Percentiles rank a stretch among this genome's conserved stretches.
These are phyloP conservation scores for Bembecia ichneumoniformis DNA, from an alignment of 2,888 invertebrate species.

Conservation along the genomic window DNA sequence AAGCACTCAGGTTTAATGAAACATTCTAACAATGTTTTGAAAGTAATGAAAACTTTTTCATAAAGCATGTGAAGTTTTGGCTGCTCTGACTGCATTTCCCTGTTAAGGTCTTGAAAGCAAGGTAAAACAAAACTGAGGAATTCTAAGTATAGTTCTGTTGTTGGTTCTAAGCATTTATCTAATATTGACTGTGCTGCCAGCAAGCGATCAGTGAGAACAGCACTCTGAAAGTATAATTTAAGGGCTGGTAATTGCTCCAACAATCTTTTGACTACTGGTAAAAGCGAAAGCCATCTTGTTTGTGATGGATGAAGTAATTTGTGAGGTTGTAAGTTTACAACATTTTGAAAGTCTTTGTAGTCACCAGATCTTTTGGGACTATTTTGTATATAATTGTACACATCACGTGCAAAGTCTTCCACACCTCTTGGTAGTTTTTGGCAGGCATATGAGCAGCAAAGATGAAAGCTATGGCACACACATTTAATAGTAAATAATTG, in stretches of 20 bases:
- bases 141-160: conserved; percentile 13
- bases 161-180: conserved; percentile 7
- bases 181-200: conserved; percentile 9
- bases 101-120: not conserved
- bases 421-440: not conserved
- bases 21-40: no score
- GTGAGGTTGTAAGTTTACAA: not conserved
- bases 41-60: no score
- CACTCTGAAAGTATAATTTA: conserved; percentile 5
- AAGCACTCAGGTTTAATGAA: no score
- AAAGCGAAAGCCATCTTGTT: no score
- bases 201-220: conserved; percentile 7
- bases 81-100: not conserved
- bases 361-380: not conserved
- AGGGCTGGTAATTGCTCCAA: conserved; percentile 8
- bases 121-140: conserved; percentile 14
- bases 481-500: not conserved
- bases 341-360: no score
- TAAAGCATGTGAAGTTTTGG: no score
- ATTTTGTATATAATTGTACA: no score
- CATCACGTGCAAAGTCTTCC: no score
- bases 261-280: conserved; percentile 7
- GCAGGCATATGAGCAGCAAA: not conserved
- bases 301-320: no score
- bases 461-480: not conserved